A percentile compares a stretch with the other conserved stretches of the same genome.
phyloP scores from a whole-genome alignment of 2,888 invertebrate species.

The Meta bourneti region DNA sequence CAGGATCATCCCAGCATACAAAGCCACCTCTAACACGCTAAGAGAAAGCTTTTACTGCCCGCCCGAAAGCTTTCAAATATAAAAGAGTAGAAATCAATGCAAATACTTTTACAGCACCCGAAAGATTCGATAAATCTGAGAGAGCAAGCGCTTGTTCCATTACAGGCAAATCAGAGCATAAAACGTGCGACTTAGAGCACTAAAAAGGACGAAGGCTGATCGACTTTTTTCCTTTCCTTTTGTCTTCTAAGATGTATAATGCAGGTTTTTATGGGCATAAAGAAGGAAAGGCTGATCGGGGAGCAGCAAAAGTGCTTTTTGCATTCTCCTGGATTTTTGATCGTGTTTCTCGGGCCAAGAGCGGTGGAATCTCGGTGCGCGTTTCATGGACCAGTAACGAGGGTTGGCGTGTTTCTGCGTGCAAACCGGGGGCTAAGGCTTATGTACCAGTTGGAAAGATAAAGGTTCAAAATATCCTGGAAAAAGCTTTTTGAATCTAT shows the following conservation, averaged over 20 bases:
- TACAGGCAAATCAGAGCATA: slow-evolving; percentile 67
- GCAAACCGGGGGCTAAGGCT: slow-evolving; percentile 3
- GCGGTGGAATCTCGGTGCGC: slow-evolving; percentile 30
- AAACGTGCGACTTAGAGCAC: slow-evolving; percentile 56
- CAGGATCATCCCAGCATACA: slow-evolving; percentile 30
- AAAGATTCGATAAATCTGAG: slow-evolving; percentile 57
- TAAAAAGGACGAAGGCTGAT: slow-evolving; percentile 43
- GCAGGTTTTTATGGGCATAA: slow-evolving; percentile 56
- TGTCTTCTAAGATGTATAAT: slow-evolving; percentile 47
- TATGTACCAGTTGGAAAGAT: slow-evolving; percentile 28
- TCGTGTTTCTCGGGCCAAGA: slow-evolving; percentile 40
- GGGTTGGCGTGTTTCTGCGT: background rate
- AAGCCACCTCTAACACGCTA: slow-evolving; percentile 55
- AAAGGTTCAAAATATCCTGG: slow-evolving; percentile 1
- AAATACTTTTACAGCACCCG: slow-evolving; percentile 60
- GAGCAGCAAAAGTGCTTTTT: slow-evolving; percentile 31
- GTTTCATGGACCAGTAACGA: slow-evolving; percentile 37
- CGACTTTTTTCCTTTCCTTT: background rate
- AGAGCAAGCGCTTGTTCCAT: slow-evolving; percentile 32
- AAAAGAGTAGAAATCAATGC: slow-evolving; percentile 54
- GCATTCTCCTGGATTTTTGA: slow-evolving; percentile 45
- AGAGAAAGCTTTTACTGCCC: slow-evolving; percentile 37
- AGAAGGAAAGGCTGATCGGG: background rate
- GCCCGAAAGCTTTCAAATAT: background rate
- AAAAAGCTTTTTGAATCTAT: no score